These are phyloP conservation scores for Seira sanloemensis DNA, from an alignment of 2,888 invertebrate species.

Conservation along the genomic window DNA sequence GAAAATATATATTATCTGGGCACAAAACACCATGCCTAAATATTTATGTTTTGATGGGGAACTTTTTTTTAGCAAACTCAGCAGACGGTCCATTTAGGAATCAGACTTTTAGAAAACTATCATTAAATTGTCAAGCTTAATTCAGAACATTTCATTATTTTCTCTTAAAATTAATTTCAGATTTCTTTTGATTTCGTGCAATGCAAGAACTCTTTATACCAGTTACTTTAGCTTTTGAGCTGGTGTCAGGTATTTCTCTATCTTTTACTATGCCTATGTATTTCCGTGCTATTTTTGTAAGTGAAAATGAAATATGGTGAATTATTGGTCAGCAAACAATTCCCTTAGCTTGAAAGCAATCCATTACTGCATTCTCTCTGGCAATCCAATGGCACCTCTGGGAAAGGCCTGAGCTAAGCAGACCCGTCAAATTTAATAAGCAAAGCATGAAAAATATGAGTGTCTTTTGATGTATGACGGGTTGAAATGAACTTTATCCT, in stretches of 20 bases:
- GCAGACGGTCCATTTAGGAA: too few relatives aligned
- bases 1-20: too few relatives aligned
- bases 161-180: too few relatives aligned
- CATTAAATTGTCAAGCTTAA: conserved; percentile 28
- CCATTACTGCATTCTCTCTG: background rate
- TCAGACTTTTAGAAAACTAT: conserved; percentile 8
- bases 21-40: too few relatives aligned
- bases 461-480: conserved; percentile 62
- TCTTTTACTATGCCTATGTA: too few relatives aligned
- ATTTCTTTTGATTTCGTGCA: too few relatives aligned
- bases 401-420: conserved; percentile 25
- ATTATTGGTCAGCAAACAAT: background rate
- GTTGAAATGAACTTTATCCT: conserved; percentile 61
- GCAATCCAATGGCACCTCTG: conserved; percentile 24
- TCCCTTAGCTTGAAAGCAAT: background rate
- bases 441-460: conserved; percentile 55
- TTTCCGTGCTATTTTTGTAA: background rate
- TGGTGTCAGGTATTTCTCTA: too few relatives aligned
- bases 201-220: too few relatives aligned
- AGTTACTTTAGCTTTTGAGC: too few relatives aligned
- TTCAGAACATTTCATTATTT: too few relatives aligned
- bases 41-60: too few relatives aligned
- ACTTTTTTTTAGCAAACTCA: too few relatives aligned
- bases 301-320: background rate
- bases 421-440: conserved; percentile 68